Conservation (phyloP, 2,888 invertebrate genomes). For the Galerucella calmariensis region DNA sequence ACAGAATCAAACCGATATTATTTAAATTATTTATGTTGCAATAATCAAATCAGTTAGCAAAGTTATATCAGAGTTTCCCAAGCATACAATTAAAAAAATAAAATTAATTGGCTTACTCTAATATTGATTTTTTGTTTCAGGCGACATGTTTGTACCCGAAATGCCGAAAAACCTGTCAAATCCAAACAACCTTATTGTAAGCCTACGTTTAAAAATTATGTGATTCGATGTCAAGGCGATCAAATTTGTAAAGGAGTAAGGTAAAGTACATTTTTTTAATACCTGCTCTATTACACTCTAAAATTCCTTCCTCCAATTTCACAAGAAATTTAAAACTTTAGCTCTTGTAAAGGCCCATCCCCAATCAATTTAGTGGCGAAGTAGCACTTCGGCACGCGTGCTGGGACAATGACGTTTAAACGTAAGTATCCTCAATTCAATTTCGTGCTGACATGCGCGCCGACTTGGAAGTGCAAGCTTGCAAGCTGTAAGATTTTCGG, state of each 20-base stretch:
- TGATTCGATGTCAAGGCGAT: conserved; percentile 66
- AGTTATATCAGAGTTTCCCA: not conserved
- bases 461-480: too few species aligned
- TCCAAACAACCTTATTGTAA: conserved; percentile 68
- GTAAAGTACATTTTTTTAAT: conserved; percentile 49
- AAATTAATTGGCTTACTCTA: not conserved
- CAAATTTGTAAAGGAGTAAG: conserved; percentile 68
- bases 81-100: not conserved
- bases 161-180: conserved; percentile 66
- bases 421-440: too few species aligned
- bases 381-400: too few species aligned
- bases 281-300: not conserved
- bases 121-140: conserved; percentile 58
- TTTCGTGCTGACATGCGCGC: too few species aligned
- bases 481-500: too few species aligned
- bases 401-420: too few species aligned
- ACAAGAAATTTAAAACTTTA: too few species aligned
- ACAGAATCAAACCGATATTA: not conserved
- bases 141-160: conserved; percentile 68
- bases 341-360: too few species aligned
- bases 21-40: too few species aligned
- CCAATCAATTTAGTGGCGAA: too few species aligned
- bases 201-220: conserved; percentile 68
- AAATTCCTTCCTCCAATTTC: too few species aligned
- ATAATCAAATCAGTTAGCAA: not conserved